Percentiles rank a stretch among this genome's conserved stretches.
These are phyloP conservation scores for Dendrophyllia cribrosa DNA, from an alignment of 64 coral and sea anemone genomes.

Conservation along the genomic window DNA sequence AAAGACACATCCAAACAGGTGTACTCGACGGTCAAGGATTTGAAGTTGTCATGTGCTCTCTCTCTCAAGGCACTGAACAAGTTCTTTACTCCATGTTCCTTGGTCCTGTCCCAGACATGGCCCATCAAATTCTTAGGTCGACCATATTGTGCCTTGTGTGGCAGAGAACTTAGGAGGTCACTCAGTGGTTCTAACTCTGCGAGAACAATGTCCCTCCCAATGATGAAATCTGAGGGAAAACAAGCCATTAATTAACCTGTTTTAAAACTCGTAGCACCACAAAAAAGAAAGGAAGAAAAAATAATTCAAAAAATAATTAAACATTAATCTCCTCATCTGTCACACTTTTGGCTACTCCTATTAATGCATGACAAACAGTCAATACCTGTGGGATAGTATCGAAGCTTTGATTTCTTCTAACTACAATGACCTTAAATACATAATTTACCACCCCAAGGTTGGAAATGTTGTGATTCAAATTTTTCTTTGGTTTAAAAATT, in stretches of 20 bases:
- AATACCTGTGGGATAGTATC: too few relatives aligned
- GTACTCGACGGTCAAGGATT: conserved; percentile 65
- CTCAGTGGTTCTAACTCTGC: conserved; percentile 66
- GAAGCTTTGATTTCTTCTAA: too few relatives aligned
- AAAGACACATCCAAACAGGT: conserved; percentile 87
- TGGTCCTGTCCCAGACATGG: conserved; percentile 72
- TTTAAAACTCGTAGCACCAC: too few relatives aligned
- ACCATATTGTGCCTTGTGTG: conserved; percentile 58
- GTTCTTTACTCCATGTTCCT: conserved; percentile 77
- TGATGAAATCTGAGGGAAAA: conserved; percentile 73
- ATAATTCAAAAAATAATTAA: too few relatives aligned
- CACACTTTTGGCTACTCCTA: too few relatives aligned
- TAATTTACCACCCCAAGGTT: too few relatives aligned
- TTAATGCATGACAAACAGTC: too few relatives aligned
- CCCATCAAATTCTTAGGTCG: conserved; percentile 67
- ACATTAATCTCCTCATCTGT: too few relatives aligned
- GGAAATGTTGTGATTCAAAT: too few relatives aligned
- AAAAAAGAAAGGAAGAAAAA: too few relatives aligned
- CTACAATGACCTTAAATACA: too few relatives aligned
- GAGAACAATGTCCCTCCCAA: conserved; percentile 90
- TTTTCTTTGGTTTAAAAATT: too few relatives aligned
- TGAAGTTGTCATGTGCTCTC: conserved; percentile 69
- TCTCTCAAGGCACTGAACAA: conserved; percentile 76
- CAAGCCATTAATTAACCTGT: not conserved
- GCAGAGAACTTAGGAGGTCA: conserved; percentile 47